Base-by-base conservation (phyloP, 2,113 vertebrate species). In the Atractosteus spatula region DNA sequence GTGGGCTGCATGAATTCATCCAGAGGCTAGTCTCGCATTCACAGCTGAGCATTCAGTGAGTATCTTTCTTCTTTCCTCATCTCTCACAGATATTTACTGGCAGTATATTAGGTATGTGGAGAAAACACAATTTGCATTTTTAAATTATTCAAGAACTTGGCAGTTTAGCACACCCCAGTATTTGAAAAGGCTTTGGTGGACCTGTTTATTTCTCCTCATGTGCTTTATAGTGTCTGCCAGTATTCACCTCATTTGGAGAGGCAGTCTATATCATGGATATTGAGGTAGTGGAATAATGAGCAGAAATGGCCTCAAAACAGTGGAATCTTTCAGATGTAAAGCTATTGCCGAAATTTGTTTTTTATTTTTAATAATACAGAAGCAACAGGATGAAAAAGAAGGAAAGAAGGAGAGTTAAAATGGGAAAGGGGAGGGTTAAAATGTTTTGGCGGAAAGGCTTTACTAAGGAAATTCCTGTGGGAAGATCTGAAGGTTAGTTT, bases 1-100 rank as follows among this genome's bases (percentile, higher is more conserved):
- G 94, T 75, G 97, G 97, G 77, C 80, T 99, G 77, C 96, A 99
- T 78, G 97, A 98, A 84, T 98, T 99, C 85, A 99, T 98, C 87
- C 96, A 99, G 77, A 94, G 91, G 78, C 89, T 99, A 56, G 95
- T 99, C 76, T 94, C 93, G 47, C 85, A 96, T 85, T 86, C 94
- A 79, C 89, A 95, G 75, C 91, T 99, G 81, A 95, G 92, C 86
- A 94, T 90, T 88, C 91, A 98, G 97, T 99, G 91, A 96, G 97
- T 93, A 84, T 71, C 66, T 61, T 57, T 63, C 47, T 51, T 51
- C 47, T 51, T 1, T 51, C 29, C 10, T 51, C 47, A 3, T 51
- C 29, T 29, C 29, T 29, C 29, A 29, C 29, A 29, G 29, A 29
- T 29, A 29, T 29, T 29, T 29, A 29, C 29, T 29, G 29, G 29